Evolutionary conservation across 2,113 vertebrate genomes (phyloP), one percentile per base, ranked within the genome.

Genomic region (Oxyura jamaicensis): DNA sequence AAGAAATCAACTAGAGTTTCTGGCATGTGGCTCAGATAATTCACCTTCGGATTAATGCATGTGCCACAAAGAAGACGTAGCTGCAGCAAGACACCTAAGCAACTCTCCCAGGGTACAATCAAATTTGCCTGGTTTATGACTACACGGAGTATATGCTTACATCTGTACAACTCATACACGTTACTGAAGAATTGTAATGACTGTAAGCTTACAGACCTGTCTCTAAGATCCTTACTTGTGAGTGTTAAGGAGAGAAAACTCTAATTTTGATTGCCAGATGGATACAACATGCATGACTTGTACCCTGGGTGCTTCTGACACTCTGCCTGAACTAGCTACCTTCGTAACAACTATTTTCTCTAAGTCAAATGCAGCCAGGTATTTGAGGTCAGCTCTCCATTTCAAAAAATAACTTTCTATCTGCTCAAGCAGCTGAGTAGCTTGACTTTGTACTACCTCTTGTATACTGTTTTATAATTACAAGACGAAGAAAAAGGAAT

Each of bases 121-220:
- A 75, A 55, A 94, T 92, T 89, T 89, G 59, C 71, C 52, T 48
- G 23, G 28, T 59, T 94, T 81, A 93, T 39, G 69, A 86, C 91
- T 67, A 77, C 14, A 83, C 20, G 58, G 65, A 58, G 65, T 66
- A 84, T 78, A 78, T 21, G 6, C 50, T 80, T 71, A 17, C 13
- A 2, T n/a, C 75, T 56, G 36, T 56, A 75, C 46, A 90, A 60
- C n/a, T 39, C 55, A 83, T 52, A 75, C n/a, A 53, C 26, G 33
- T 31, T 78, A 63, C 55, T 73, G 52, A 74, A 81, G 73, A 88
- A 89, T 63, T 87, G 46, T 60, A 75, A 55, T 23, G 13, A 84
- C 36, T 68, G 86, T 63, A 42, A 18, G 48, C 52, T 79, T 55
- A 31, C 18, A 41, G 13, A 89, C 68, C 60, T 25, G 41, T 39